These are phyloP conservation scores for Strigamia transsilvanica DNA, from an alignment of 2,888 invertebrate genomes.

Conservation along the genomic window DNA sequence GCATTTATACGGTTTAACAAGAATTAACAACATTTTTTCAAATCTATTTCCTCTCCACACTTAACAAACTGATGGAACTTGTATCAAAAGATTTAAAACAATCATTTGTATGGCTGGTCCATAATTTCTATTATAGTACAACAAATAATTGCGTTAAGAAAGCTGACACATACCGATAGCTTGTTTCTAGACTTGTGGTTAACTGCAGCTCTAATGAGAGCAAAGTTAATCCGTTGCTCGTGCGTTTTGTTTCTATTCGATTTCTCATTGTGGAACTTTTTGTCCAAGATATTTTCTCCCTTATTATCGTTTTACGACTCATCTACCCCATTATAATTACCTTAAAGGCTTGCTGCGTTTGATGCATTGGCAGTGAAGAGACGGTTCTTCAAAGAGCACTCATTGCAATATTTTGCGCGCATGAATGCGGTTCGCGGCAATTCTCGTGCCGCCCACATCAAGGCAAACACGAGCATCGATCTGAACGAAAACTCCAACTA, in stretches of 20 bases:
- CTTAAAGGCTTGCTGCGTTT: not conserved
- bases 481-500: slow-evolving; percentile 13
- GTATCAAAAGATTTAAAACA: too few relatives aligned
- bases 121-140: too few relatives aligned
- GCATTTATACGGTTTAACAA: too few relatives aligned
- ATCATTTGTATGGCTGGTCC: too few relatives aligned
- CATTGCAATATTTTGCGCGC: slow-evolving; percentile 21
- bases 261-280: not conserved
- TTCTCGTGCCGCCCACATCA: slow-evolving; percentile 21
- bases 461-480: slow-evolving; percentile 30
- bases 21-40: too few relatives aligned
- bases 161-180: too few relatives aligned
- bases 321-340: not conserved
- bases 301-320: not conserved
- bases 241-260: not conserved
- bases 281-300: not conserved
- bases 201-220: not conserved
- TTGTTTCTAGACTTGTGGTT: too few relatives aligned
- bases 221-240: not conserved
- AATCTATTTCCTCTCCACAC: too few relatives aligned
- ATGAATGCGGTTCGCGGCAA: slow-evolving; percentile 30
- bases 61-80: too few relatives aligned
- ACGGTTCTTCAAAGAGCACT: slow-evolving; percentile 15
- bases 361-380: not conserved
- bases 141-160: too few relatives aligned